Base-by-base conservation (phyloP, 2,888 invertebrate species). In the Bibio marci region DNA sequence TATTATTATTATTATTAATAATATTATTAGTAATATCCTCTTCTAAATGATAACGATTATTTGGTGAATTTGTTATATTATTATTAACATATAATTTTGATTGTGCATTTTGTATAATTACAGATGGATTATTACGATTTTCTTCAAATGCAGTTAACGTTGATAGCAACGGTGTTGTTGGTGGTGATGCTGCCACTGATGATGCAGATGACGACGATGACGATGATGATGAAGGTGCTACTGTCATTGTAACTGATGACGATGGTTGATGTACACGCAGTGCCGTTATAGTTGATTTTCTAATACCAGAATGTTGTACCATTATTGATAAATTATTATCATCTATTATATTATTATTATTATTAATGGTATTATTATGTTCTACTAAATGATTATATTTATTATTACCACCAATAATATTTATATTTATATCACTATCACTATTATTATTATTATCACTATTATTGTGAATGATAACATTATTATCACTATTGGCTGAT, bases 161-260 rank as follows among this genome's bases (percentile, higher is more conserved):
- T 22, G 22, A 22, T 22, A 8, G 37, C 46, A 43, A 18, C 44
- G 45, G 15, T 39, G 43, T 22, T 39, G 38, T 12, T 44, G 36
- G 30, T 39, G 42, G 27, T 35, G 41, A 35, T 43, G 36, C 15
- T 37, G 33, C 4, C 22, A 8, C 28, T 30, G 34, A 22, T 10
- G 27, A 14, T 27, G 36, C 8, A 22, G 22, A 22, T 22, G 8
- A 22, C n/a, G n/a, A 37, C 26, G n/a, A 37, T 30, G n/a, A 19
- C 30, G 22, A 22, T 8, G 22, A 22, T 8, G 22, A 22, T 8
- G 22, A 22, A 4, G 8, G 15, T 14, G 26, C 13, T 30, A 18
- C 28, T 37, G 28, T 30, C 17, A 28, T 30, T 37, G 37, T 37
- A n/a, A n/a, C n/a, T n/a, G n/a, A n/a, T n/a, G n/a, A n/a, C n/a